Base-by-base conservation (phyloP, 2,888 invertebrate species). In the Leucania comma region DNA sequence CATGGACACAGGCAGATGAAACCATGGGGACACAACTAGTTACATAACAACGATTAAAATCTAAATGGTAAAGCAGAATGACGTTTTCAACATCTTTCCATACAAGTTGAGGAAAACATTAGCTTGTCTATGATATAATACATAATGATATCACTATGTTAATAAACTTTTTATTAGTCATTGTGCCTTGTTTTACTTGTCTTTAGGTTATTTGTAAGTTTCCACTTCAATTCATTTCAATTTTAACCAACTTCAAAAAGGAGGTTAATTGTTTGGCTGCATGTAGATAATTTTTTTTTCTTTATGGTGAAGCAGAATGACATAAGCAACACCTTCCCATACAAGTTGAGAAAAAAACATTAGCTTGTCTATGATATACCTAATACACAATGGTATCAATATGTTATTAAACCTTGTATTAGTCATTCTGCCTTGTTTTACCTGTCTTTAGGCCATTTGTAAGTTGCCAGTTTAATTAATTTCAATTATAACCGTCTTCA, bases 41-140 rank as follows among this genome's bases (percentile, higher is more conserved):
- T 35, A n/a, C 59, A 70, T 59, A 65, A 70, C 62, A 48, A 53
- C 5, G 66, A 78, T 78, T 42, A 53, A 8, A 50, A 78, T 72
- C 14, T 24, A 5, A 24, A 12, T 24, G 10, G 14, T 24, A n/a
- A 35, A 35, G 24, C 3, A 65, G 35, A 57, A 50, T 26, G 10
- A 38, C 46, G 42, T 56, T 56, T 50, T 26, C 51, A 50, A n/a
- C 46, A 46, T 71, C 68, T 81, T 81, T 64, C 22, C 83, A 75
- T n/a, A 51, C 68, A 9, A n/a, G 50, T 74, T 42, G 24, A 68
- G 59, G 68, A 72, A 75, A 81, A 75, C 54, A 68, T 66, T 54
- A 61, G 56, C 46, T 58, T 48, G 35, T 48, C 57, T 58, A 71
- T 81, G 80, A 83, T 48, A 75, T 75, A 80, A 80, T 46, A 12